Evolutionary conservation across 2,888 invertebrate genomes (phyloP).

Genomic region (Amphipoea lucens): DNA sequence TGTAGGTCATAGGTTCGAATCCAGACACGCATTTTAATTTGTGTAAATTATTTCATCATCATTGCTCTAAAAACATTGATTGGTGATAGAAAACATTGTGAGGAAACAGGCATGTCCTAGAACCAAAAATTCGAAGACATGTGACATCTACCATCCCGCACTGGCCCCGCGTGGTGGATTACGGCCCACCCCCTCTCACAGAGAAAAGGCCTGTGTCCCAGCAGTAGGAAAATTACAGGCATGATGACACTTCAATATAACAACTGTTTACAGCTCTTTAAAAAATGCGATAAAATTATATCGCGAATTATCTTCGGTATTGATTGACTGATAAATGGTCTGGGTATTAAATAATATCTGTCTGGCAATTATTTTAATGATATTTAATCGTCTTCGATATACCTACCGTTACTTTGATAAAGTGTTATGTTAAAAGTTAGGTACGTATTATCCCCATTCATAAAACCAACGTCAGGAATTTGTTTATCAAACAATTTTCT

Average conservation of each 20-base stretch:
- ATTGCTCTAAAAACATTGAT: too few species aligned
- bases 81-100: too few species aligned
- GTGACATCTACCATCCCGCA: not conserved
- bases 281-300: conserved; percentile 1
- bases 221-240: too few species aligned
- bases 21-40: too few species aligned
- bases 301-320: conserved; percentile 4
- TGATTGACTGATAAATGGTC: conserved; percentile 34
- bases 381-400: conserved; percentile 6
- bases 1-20: too few species aligned
- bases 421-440: not conserved
- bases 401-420: conserved; percentile 11
- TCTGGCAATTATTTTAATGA: conserved; percentile 41
- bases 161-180: not conserved
- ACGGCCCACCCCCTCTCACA: not conserved
- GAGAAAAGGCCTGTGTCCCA: not conserved
- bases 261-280: not conserved
- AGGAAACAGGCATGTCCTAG: too few species aligned
- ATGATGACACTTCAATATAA: not conserved
- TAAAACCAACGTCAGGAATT: not conserved
- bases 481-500: not conserved
- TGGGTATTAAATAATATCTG: conserved; percentile 17
- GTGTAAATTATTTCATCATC: too few species aligned
- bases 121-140: not conserved
- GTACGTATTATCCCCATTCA: not conserved